These are phyloP conservation scores for Drosophila lacteicornis DNA, from an alignment of 1,140 invertebrate species.

Conservation along the genomic window DNA sequence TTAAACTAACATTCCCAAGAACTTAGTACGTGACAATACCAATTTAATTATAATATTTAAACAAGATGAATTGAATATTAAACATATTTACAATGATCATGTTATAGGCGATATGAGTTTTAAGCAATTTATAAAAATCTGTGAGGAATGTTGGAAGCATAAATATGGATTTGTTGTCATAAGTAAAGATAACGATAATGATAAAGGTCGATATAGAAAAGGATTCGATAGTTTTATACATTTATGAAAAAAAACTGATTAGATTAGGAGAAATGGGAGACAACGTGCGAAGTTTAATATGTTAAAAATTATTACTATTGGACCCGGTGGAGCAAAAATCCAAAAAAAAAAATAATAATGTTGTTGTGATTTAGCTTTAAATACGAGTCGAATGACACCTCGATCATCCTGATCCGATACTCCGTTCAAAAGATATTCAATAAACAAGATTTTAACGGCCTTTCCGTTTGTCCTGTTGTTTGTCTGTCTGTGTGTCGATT, in stretches of 20 bases:
- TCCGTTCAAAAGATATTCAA: too few relatives aligned
- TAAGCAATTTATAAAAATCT: constrained; percentile 25
- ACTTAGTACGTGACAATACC: constrained; percentile 77
- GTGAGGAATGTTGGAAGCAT: constrained; percentile 49
- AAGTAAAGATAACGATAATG: constrained; percentile 58
- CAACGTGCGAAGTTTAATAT: too few relatives aligned
- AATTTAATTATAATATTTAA: constrained; percentile 84
- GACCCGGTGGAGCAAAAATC: too few relatives aligned
- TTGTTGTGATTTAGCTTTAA: too few relatives aligned
- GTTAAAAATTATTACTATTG: too few relatives aligned
- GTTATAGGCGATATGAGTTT: constrained; percentile 59
- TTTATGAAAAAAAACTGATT: background rate
- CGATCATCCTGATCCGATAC: too few relatives aligned
- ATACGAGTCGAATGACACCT: too few relatives aligned
- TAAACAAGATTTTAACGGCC: too few relatives aligned
- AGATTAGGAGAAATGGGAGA: too few relatives aligned
- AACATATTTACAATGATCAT: constrained; percentile 83
- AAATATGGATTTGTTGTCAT: constrained; percentile 73
- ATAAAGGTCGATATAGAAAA: constrained; percentile 19
- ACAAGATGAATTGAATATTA: constrained; percentile 84
- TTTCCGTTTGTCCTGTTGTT: too few relatives aligned
- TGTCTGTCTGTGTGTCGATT: too few relatives aligned
- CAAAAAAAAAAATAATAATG: too few relatives aligned
- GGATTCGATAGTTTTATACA: constrained; percentile 10
- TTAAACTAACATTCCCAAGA: constrained; percentile 82